A percentile compares a stretch with the other conserved stretches of the same genome.
These are phyloP conservation scores for Mactromeris polynyma DNA, from an alignment of 2,888 invertebrate genomes.

Conservation along the genomic window DNA sequence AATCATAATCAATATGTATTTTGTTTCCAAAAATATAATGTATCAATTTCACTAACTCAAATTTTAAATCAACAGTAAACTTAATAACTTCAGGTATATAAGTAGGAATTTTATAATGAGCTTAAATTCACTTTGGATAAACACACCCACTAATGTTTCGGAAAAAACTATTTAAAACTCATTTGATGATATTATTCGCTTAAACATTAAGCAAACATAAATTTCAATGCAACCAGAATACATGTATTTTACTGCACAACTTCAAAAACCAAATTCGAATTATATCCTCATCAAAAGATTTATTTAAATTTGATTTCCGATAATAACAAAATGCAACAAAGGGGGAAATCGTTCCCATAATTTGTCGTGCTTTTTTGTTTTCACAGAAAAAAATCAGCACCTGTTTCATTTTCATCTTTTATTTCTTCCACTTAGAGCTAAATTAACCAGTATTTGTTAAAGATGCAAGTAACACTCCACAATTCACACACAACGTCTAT, in stretches of 20 bases:
- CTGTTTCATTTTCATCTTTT: background rate
- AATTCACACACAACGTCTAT: conserved; percentile 11
- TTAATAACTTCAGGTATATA: too few species aligned
- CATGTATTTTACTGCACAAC: background rate
- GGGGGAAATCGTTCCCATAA: background rate
- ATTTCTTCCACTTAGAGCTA: background rate
- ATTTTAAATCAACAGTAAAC: background rate
- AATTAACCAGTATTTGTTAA: background rate
- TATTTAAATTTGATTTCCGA: background rate
- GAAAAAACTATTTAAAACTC: background rate
- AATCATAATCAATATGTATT: background rate
- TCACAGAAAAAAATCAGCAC: background rate
- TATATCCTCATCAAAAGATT: background rate
- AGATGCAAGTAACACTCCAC: background rate
- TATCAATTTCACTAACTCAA: background rate
- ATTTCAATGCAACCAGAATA: background rate
- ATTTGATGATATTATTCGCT: background rate
- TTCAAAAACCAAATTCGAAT: background rate
- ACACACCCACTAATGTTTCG: background rate
- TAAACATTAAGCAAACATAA: background rate
- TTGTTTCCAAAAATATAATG: background rate
- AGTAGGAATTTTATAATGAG: background rate
- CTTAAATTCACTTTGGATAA: background rate
- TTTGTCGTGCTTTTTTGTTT: background rate
- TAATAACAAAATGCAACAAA: background rate